Evolutionary conservation across 2,113 vertebrate genomes (phyloP).

Genomic region (Gopherus flavomarginatus): DNA sequence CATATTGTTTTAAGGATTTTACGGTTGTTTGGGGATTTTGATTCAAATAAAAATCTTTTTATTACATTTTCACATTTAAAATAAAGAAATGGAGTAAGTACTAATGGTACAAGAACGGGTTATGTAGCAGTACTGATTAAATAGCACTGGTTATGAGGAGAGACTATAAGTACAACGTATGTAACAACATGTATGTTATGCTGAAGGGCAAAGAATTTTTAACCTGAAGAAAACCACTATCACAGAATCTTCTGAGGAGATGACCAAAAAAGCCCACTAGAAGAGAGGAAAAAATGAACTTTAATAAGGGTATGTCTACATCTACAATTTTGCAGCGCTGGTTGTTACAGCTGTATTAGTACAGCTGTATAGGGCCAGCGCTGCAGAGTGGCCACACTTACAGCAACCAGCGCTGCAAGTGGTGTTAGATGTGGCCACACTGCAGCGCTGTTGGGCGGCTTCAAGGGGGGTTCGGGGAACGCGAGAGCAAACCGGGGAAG

Average conservation of each 20-base stretch:
- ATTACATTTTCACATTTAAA: background rate
- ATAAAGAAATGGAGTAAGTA: accelerated
- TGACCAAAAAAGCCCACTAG: background rate
- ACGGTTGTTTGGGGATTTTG: background rate
- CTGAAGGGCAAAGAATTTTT: background rate
- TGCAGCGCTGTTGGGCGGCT: too few species aligned
- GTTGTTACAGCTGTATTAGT: too few species aligned
- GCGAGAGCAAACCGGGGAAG: too few species aligned
- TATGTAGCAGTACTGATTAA: background rate
- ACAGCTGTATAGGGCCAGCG: too few species aligned
- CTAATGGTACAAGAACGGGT: background rate
- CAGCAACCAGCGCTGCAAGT: too few species aligned
- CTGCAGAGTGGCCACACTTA: too few species aligned
- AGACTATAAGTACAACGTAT: background rate
- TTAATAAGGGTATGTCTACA: too few species aligned
- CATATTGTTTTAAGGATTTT: background rate
- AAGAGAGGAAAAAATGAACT: background rate
- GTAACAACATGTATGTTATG: background rate
- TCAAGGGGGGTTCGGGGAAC: too few species aligned
- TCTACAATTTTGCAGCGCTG: too few species aligned
- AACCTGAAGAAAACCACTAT: background rate
- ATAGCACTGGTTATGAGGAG: background rate
- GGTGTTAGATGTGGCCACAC: too few species aligned
- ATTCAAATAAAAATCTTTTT: background rate
- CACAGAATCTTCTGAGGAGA: background rate